phyloP scores from a whole-genome alignment of 2,113 vertebrate species.

The Mesocricetus auratus region DNA sequence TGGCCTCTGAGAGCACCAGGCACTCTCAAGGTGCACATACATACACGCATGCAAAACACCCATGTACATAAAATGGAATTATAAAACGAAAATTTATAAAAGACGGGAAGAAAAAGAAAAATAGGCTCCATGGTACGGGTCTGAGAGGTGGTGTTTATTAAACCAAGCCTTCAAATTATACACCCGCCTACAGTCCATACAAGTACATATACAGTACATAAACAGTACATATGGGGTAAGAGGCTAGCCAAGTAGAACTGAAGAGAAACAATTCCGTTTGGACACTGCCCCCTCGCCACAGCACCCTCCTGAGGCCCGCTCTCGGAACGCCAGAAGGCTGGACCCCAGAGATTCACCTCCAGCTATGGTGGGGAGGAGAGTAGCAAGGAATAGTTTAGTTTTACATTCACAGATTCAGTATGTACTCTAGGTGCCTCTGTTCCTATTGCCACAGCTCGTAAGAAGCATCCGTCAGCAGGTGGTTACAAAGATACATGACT shows the following conservation, averaged over 20 bases:
- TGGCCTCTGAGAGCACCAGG: not conserved
- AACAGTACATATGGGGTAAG: conserved; percentile 72
- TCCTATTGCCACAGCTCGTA: conserved; percentile 21
- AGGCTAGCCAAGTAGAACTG: conserved; percentile 40
- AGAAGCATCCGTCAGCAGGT: conserved; percentile 62
- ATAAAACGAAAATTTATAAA: not conserved
- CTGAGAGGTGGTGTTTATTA: conserved; percentile 84
- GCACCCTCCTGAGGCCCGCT: not conserved
- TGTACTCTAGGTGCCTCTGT: conserved; percentile 1
- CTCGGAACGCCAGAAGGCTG: not conserved
- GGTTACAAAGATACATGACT: conserved; percentile 72
- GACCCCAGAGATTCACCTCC: not conserved
- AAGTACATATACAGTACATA: conserved; percentile 76
- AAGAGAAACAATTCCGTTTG: conserved; percentile 44
- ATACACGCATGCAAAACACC: not conserved
- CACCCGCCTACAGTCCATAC: conserved; percentile 76
- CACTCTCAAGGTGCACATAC: not conserved
- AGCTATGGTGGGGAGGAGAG: not conserved
- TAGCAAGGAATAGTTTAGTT: conserved; percentile 62
- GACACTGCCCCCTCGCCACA: not conserved
- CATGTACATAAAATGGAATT: not conserved
- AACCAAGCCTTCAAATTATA: conserved; percentile 75
- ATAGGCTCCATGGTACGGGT: conserved; percentile 19
- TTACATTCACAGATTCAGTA: conserved; percentile 68
- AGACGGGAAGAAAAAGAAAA: not conserved